Evolutionary conservation across 2,113 vertebrate species (phyloP).

Genomic region (Engraulis encrasicolus): DNA sequence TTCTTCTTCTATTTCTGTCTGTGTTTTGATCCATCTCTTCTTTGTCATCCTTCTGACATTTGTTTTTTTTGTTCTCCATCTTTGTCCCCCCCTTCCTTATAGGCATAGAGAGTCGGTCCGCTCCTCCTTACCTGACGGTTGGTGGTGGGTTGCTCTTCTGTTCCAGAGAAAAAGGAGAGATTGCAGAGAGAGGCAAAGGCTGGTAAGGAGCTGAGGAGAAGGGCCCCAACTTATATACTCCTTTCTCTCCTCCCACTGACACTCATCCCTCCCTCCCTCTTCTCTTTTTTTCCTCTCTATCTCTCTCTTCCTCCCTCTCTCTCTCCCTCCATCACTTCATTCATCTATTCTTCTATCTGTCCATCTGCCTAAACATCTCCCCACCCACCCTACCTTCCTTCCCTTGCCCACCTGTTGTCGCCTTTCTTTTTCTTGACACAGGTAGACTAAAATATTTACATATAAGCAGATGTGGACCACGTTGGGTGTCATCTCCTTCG

Average conservation of each 20-base stretch:
- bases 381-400: background rate
- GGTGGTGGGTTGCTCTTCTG: constrained; percentile 19
- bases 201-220: constrained; percentile 18
- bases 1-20: background rate
- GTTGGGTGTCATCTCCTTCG: background rate
- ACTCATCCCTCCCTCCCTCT: constrained; percentile 34
- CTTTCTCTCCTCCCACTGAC: constrained; percentile 58
- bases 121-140: constrained; percentile 49
- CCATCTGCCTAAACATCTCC: constrained; percentile 55
- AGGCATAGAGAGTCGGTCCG: background rate
- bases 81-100: background rate
- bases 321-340: constrained; percentile 55
- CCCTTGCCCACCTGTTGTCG: constrained; percentile 10
- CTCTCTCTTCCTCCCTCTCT: constrained; percentile 12
- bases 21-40: background rate
- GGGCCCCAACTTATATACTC: constrained; percentile 50
- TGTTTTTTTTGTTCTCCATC: background rate
- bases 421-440: background rate
- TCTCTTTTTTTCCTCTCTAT: constrained; percentile 23
- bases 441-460: constrained; percentile 15
- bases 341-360: constrained; percentile 21
- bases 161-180: constrained; percentile 24
- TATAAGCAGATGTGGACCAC: background rate
- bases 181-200: constrained; percentile 2
- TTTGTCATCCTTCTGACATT: background rate